Percentiles rank a stretch among this genome's conserved stretches.
These are phyloP conservation scores for Callocephalon fimbriatum DNA, from an alignment of 2,113 vertebrate species.

Conservation along the genomic window DNA sequence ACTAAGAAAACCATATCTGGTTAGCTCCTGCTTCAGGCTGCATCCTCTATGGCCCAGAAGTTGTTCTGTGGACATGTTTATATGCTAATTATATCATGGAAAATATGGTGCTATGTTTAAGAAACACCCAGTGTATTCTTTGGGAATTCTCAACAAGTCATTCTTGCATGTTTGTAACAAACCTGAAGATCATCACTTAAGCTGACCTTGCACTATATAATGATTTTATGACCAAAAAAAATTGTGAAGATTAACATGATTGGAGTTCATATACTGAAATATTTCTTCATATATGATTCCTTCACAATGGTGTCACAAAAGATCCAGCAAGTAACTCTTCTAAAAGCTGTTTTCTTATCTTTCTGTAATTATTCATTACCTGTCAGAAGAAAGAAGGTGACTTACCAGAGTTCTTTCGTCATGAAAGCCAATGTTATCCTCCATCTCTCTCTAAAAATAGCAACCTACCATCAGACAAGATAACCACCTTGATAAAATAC, in stretches of 20 bases:
- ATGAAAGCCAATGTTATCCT: slow-evolving; percentile 19
- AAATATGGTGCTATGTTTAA: neutral
- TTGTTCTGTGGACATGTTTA: neutral
- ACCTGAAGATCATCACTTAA: neutral
- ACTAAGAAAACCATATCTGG: neutral
- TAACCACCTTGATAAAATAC: slow-evolving; percentile 37
- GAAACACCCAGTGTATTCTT: neutral
- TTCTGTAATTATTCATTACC: neutral
- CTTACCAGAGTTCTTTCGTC: neutral
- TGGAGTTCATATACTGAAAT: neutral
- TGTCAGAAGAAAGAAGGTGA: slow-evolving; percentile 31
- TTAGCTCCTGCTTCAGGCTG: neutral
- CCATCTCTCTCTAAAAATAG: slow-evolving; percentile 38
- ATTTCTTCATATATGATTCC: neutral
- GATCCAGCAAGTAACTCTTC: neutral
- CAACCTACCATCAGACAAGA: slow-evolving; percentile 9
- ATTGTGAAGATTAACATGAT: neutral
- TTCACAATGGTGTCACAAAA: neutral
- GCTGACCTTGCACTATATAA: neutral
- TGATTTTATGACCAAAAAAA: neutral
- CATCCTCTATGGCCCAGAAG: neutral
- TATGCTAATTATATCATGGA: neutral
- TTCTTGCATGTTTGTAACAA: neutral
- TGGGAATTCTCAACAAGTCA: neutral
- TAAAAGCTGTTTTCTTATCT: neutral